Base-by-base conservation (phyloP, 92 coral and sea anemone species). In the Nematostella vectensis region DNA sequence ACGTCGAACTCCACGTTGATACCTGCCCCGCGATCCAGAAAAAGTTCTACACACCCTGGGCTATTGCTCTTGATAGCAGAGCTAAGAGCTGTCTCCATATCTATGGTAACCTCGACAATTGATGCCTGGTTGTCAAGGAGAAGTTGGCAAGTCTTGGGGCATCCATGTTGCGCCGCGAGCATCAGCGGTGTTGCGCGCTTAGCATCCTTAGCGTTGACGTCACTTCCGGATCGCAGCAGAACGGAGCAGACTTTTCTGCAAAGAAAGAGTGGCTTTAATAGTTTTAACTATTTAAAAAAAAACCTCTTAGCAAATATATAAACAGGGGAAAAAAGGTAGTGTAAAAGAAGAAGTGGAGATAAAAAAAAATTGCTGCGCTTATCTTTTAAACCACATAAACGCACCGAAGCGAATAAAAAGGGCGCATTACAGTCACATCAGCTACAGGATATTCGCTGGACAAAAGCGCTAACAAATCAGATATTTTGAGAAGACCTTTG, bases 161-260 rank as follows among this genome's bases (percentile, higher is more conserved):
- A 60, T 12, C 85, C 75, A 26, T 71, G 59, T 42, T 63, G 70
- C 2, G 85, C 55, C n/a, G 85, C 85, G 69, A 63, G 61, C 85
- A 78, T 78, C 17, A 78, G 44, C 12, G 85, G 85, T 20, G 85
- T 72, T 71, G 75, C 59, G 71, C 85, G 85, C 47, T 65, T 68
- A 62, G 67, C 65, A 40, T 72, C 85, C 13, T 69, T 53, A 2
- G 70, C 28, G 56, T 78, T 72, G 45, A 65, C 72, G 47, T 78
- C 80, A 12, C 79, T 68, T 12, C 85, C 85, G 29, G 72, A 58
- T 29, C 63, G 75, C 30, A 54, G 55, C 48, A 78, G 58, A 1
- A 75, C 66, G 40, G 29, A 48, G 45, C 85, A 78, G 1, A 62
- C 70, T 47, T 78, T 78, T 40, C 85, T 78, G 75, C 2, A 27